Base-by-base conservation (phyloP, 1,140 invertebrate species). In the Drosophila equinoxialis region DNA sequence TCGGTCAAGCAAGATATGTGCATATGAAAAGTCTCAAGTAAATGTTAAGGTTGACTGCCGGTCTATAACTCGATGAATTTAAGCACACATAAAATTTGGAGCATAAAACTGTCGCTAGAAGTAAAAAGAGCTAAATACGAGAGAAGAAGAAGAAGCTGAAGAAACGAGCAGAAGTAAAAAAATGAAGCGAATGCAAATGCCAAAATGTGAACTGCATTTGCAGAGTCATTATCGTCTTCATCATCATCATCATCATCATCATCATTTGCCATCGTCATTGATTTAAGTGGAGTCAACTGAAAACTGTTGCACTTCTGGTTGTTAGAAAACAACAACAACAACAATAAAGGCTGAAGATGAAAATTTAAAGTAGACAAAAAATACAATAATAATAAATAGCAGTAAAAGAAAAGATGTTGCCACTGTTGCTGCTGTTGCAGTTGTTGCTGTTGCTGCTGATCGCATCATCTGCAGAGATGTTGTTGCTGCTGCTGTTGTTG, bases 71-170 rank as follows among this genome's bases (percentile, higher is more conserved):
- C n/a, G n/a, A n/a, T n/a, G n/a, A n/a, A n/a, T n/a, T n/a, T n/a
- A n/a, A n/a, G n/a, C n/a, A n/a, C 83, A 89, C 79, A 87, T 87
- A 89, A 87, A 87, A 87, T 87, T 83, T 87, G 70, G 83, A 87
- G 83, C 83, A 86, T 86, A 82, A 86, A 86, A 86, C 84, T 87
- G 83, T 89, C 84, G 79, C 33, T 30, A 6, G 30, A 30, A 51
- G 57, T 60, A 62, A 60, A 26, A 20, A 20, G 10, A 23, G 20
- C 1, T 20, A 20, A 23, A 51, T 20, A 17, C 2, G 8, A 2
- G 3, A 23, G 23, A 23, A 3, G 23, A 23, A 1, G 0, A 67
- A 70, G 30, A 30, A 30, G 30, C 5, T 74, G 55, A 62, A 68
- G 23, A 59, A 55, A 65, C 35, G 3, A n/a, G n/a, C n/a, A 3